phyloP scores from a whole-genome alignment of 2,113 vertebrate species.

The Clupea harengus region DNA sequence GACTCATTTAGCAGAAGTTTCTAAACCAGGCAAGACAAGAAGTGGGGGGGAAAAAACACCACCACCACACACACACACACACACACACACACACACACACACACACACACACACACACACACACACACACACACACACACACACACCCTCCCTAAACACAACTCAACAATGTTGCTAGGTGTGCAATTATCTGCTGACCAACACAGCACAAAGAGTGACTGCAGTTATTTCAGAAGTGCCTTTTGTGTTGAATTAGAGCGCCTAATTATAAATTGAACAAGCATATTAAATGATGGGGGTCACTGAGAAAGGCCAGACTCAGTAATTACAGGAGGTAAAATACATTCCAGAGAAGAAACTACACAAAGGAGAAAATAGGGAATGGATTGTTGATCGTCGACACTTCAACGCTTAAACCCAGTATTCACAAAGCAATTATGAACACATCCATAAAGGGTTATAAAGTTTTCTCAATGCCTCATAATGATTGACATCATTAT shows the following conservation, averaged over 20 bases:
- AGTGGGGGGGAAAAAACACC: neutral
- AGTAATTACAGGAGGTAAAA: conserved; percentile 46
- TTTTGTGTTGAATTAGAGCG: conserved; percentile 48
- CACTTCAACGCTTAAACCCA: no score
- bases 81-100: neutral
- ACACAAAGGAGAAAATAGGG: neutral
- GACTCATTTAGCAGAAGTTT: neutral
- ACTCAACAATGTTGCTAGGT: conserved; percentile 24
- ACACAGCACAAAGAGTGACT: conserved; percentile 35
- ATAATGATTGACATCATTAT: no score
- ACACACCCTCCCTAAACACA: conserved; percentile 23
- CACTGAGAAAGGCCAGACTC: conserved; percentile 43
- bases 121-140: neutral
- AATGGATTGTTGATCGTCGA: neutral
- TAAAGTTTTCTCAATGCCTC: no score
- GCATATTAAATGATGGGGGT: conserved; percentile 48
- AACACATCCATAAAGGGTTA: no score
- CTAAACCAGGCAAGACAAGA: neutral
- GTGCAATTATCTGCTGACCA: conserved; percentile 49
- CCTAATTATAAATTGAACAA: conserved; percentile 49
- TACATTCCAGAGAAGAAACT: conserved; percentile 5
- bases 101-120: neutral
- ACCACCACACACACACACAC: neutral
- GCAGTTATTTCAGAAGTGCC: conserved; percentile 27
- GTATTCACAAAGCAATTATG: no score